Conservation (phyloP, 2,113 vertebrate species). For the Peromyscus maniculatus region DNA sequence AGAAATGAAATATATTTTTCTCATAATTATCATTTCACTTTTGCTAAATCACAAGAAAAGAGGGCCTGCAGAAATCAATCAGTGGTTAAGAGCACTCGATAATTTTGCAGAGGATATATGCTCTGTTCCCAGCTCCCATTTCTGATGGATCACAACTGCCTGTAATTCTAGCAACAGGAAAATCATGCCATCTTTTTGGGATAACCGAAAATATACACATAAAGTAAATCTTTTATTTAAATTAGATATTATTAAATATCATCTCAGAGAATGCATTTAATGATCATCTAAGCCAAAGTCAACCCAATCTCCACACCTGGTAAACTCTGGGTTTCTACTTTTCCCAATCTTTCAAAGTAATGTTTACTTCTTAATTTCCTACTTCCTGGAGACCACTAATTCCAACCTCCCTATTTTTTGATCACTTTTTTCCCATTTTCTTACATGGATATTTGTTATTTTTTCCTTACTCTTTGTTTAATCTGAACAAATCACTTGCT, state of each 20-base stretch:
- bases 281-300: background rate
- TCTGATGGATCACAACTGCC: too few species aligned
- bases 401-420: background rate
- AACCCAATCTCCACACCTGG: background rate
- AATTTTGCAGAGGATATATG: background rate
- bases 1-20: conserved; percentile 2
- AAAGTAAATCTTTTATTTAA: background rate
- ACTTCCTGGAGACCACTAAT: background rate
- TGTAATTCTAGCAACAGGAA: background rate
- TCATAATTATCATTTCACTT: background rate
- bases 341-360: too few species aligned
- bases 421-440: background rate
- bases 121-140: background rate
- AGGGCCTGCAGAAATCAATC: background rate
- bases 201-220: background rate
- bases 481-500: background rate
- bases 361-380: background rate
- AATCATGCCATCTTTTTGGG: background rate
- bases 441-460: background rate
- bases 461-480: background rate
- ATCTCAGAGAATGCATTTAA: background rate
- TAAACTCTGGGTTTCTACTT: background rate
- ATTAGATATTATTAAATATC: conserved; percentile 10
- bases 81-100: background rate
- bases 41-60: background rate